phyloP scores from a whole-genome alignment of 2,797 vertebrate species.

The Epinephelus coioides region DNA sequence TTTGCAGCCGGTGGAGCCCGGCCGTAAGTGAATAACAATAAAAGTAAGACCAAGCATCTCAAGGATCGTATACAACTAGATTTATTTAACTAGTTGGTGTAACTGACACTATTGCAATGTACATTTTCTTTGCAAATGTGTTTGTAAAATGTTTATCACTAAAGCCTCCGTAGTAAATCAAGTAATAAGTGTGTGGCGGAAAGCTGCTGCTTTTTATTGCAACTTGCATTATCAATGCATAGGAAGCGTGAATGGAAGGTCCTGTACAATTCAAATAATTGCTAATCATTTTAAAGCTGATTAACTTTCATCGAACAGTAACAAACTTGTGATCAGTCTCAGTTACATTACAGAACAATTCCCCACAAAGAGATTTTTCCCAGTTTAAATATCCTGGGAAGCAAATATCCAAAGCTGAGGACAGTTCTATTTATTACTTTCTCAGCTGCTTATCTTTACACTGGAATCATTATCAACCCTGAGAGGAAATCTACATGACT shows the following conservation, averaged over 20 bases:
- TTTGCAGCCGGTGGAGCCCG: too few relatives aligned
- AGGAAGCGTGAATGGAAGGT: slow-evolving; percentile 18
- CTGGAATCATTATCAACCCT: slow-evolving; percentile 36
- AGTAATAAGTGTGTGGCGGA: not conserved
- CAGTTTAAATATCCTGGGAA: slow-evolving; percentile 10
- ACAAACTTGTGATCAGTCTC: slow-evolving; percentile 8
- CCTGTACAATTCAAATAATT: not conserved
- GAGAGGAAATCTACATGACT: slow-evolving; percentile 40
- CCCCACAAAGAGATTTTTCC: not conserved
- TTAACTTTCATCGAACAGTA: slow-evolving; percentile 14
- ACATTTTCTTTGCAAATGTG: not conserved
- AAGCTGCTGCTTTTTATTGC: slow-evolving; percentile 40
- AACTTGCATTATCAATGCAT: slow-evolving; percentile 8
- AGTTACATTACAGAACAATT: slow-evolving; percentile 12
- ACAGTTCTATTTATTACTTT: not conserved
- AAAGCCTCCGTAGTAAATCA: not conserved
- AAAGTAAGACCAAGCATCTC: too few relatives aligned
- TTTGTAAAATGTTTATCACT: not conserved
- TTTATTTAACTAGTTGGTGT: not conserved
- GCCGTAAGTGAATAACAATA: too few relatives aligned
- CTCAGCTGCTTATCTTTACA: not conserved
- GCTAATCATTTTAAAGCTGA: slow-evolving; percentile 1
- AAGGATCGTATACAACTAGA: too few relatives aligned
- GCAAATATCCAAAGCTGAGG: not conserved
- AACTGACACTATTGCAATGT: not conserved